These are phyloP conservation scores for Sitodiplosis mosellana DNA, from an alignment of 1,140 invertebrate genomes.

Conservation along the genomic window DNA sequence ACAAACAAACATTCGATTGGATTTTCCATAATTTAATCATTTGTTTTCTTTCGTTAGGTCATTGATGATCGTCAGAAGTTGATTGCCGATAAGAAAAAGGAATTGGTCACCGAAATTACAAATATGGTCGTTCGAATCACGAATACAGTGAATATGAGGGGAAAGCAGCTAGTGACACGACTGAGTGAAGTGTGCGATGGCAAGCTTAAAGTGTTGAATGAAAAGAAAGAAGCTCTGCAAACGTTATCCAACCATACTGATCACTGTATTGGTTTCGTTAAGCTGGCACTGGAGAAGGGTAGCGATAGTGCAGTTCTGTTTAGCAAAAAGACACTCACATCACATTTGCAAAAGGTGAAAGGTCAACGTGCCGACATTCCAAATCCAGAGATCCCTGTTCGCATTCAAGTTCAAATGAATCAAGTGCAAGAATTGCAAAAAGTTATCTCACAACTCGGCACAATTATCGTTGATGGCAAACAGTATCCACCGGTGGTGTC, in stretches of 20 bases:
- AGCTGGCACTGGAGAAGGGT: slow-evolving; percentile 54
- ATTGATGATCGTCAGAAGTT: slow-evolving; percentile 64
- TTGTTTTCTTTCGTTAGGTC: slow-evolving; percentile 24
- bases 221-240: slow-evolving; percentile 63
- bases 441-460: slow-evolving; percentile 51
- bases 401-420: slow-evolving; percentile 54
- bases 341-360: slow-evolving; percentile 60
- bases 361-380: slow-evolving; percentile 60
- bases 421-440: slow-evolving; percentile 59
- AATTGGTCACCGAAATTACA: slow-evolving; percentile 66
- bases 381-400: slow-evolving; percentile 65
- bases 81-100: slow-evolving; percentile 65
- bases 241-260: slow-evolving; percentile 63
- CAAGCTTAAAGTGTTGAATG: slow-evolving; percentile 61
- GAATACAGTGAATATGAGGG: slow-evolving; percentile 61
- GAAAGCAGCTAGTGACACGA: slow-evolving; percentile 58
- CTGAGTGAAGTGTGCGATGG: slow-evolving; percentile 66
- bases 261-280: slow-evolving; percentile 70
- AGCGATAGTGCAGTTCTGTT: slow-evolving; percentile 68
- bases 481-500: slow-evolving; percentile 18
- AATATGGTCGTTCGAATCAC: slow-evolving; percentile 69
- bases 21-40: not conserved
- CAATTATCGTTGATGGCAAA: slow-evolving; percentile 58
- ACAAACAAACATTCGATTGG: not conserved
- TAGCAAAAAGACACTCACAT: slow-evolving; percentile 56